A percentile compares a stretch with the other conserved stretches of the same genome.
Evolutionary conservation across 1,140 invertebrate genomes (phyloP).

Genomic region (Lepidurus arcticus): DNA sequence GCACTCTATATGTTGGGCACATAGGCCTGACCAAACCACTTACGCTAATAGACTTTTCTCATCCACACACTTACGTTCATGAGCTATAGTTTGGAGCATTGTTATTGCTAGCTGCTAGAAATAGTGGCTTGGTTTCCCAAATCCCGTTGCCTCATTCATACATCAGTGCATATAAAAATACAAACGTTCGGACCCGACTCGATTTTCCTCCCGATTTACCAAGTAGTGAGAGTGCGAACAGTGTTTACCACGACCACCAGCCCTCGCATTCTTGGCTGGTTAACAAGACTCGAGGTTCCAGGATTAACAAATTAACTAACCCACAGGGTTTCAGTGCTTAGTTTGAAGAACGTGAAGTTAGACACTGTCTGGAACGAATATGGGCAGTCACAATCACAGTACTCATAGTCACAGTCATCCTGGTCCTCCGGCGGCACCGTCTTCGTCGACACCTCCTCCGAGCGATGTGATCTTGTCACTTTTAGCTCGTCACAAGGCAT

Average conservation of each 20-base stretch:
- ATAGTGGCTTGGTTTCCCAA: not conserved
- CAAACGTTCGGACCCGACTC: not conserved
- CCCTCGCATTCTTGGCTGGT: too few species aligned
- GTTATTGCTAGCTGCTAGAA: not conserved
- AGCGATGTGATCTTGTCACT: slow-evolving; percentile 32
- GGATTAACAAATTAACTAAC: too few species aligned
- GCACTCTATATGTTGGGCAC: slow-evolving; percentile 17
- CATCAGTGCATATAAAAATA: not conserved
- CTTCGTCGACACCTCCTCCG: slow-evolving; percentile 23
- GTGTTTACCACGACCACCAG: too few species aligned
- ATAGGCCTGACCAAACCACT: slow-evolving; percentile 21
- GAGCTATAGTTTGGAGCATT: slow-evolving; percentile 5
- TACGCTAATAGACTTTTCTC: slow-evolving; percentile 20
- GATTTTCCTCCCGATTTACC: too few species aligned
- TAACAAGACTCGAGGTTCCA: too few species aligned
- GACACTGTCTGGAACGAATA: not conserved
- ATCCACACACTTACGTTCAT: slow-evolving; percentile 14
- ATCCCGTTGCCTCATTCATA: not conserved
- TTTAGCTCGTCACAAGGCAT: slow-evolving; percentile 30
- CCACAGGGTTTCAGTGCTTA: too few species aligned
- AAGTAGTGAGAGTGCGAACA: too few species aligned
- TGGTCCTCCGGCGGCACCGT: not conserved
- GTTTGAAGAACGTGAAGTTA: not conserved
- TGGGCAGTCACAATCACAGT: slow-evolving; percentile 4
- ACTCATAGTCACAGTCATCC: slow-evolving; percentile 9